phyloP scores from a whole-genome alignment of 2,797 vertebrate species.

The Pseudocheirus occidentalis region DNA sequence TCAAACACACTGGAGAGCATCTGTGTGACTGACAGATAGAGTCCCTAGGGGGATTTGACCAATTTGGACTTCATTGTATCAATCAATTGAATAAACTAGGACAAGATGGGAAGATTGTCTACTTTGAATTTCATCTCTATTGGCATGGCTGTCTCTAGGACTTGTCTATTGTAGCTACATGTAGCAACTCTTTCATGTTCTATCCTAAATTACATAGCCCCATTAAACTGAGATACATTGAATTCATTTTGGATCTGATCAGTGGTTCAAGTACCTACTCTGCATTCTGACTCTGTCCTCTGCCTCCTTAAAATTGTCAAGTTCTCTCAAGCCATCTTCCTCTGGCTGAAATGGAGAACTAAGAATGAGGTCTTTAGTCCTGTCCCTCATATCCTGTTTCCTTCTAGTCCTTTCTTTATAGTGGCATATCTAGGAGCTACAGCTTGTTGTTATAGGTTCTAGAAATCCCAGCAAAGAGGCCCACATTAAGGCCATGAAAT shows the following conservation, averaged over 20 bases:
- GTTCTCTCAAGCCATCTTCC: slow-evolving; percentile 3
- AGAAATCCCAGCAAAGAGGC: slow-evolving; percentile 43
- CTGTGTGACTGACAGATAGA: neutral
- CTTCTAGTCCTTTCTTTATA: slow-evolving; percentile 78
- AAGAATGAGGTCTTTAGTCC: neutral
- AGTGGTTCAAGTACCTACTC: slow-evolving; percentile 14
- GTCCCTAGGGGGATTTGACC: slow-evolving; percentile 6
- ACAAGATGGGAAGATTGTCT: slow-evolving; percentile 30
- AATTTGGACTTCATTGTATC: slow-evolving; percentile 50
- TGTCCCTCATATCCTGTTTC: slow-evolving; percentile 34
- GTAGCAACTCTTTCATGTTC: neutral
- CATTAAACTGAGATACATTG: neutral
- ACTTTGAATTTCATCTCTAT: slow-evolving; percentile 40
- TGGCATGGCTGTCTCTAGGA: slow-evolving; percentile 47
- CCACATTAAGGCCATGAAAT: slow-evolving; percentile 76
- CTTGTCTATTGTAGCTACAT: neutral
- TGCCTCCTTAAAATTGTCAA: slow-evolving; percentile 53
- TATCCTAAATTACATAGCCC: neutral
- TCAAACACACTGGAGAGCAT: neutral
- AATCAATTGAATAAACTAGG: slow-evolving; percentile 13
- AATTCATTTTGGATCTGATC: slow-evolving; percentile 29
- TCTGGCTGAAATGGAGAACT: slow-evolving; percentile 47
- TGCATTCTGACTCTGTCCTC: slow-evolving; percentile 33
- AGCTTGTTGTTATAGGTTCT: neutral
- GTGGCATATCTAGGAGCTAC: slow-evolving; percentile 71